A percentile compares a stretch with the other conserved stretches of the same genome.
Conservation (phyloP, 1,140 invertebrate species). For the Formica selysi region DNA sequence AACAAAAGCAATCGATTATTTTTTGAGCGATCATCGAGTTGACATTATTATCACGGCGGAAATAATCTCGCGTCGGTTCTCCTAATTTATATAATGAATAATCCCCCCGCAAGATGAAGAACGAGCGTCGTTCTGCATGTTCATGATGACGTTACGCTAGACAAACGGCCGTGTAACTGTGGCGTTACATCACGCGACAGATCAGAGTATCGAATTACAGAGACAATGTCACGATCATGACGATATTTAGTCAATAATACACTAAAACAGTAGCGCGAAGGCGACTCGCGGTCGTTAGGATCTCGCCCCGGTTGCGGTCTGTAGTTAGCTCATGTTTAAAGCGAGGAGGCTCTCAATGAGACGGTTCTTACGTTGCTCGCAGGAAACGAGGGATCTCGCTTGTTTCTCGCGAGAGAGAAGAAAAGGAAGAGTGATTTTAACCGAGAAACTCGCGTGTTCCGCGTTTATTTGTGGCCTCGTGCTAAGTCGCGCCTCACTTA, state of each 20-base stretch:
- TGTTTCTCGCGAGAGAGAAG: constrained; percentile 45
- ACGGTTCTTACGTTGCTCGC: constrained; percentile 19
- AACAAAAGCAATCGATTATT: too few species aligned
- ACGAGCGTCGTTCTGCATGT: constrained; percentile 28
- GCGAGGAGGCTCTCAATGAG: not conserved
- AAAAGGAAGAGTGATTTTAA: constrained; percentile 72
- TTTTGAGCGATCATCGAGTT: too few species aligned
- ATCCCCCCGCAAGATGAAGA: constrained; percentile 4
- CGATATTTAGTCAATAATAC: not conserved
- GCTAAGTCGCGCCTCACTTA: not conserved
- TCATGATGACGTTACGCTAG: constrained; percentile 48
- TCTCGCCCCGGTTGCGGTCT: not conserved
- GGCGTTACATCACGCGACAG: constrained; percentile 33
- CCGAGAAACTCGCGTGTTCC: constrained; percentile 69
- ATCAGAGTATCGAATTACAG: constrained; percentile 22
- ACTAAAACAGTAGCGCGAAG: constrained; percentile 10
- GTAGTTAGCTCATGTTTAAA: constrained; percentile 14
- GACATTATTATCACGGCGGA: not conserved
- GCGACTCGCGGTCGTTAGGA: constrained; percentile 7
- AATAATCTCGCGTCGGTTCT: not conserved
- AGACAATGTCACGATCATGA: constrained; percentile 37
- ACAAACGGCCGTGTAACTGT: constrained; percentile 32
- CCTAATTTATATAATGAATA: constrained; percentile 29
- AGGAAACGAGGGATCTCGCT: constrained; percentile 49
- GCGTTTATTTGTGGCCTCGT: constrained; percentile 49